phyloP scores from a whole-genome alignment of 2,797 vertebrate species.

The Acipenser ruthenus region DNA sequence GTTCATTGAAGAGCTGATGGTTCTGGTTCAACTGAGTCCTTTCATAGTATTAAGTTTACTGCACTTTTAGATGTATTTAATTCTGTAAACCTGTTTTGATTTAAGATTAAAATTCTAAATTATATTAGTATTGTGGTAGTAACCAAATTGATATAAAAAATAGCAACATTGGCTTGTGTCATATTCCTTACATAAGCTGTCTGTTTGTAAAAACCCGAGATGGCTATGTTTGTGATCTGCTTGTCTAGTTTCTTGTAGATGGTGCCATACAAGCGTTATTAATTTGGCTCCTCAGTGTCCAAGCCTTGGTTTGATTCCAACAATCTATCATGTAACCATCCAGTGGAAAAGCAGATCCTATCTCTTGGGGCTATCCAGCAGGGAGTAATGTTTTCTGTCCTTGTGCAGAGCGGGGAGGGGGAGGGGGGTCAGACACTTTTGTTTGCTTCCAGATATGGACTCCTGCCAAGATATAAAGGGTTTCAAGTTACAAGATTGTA shows the following conservation, averaged over 20 bases:
- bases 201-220: constrained; percentile 17
- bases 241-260: constrained; percentile 3
- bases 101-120: too few relatives aligned
- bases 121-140: too few relatives aligned
- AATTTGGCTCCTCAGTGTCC: constrained; percentile 9
- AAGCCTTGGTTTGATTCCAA: constrained; percentile 3
- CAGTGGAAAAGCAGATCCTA: constrained; percentile 7
- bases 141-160: too few relatives aligned
- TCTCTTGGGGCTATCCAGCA: background rate
- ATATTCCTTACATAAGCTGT: constrained; percentile 29
- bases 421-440: constrained; percentile 20
- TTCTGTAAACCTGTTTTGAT: too few relatives aligned
- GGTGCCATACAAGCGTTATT: background rate
- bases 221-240: background rate
- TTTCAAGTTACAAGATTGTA: constrained; percentile 28
- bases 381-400: constrained; percentile 6
- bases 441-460: constrained; percentile 32
- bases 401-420: constrained; percentile 9
- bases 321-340: background rate
- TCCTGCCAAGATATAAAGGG: constrained; percentile 28
- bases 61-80: too few relatives aligned
- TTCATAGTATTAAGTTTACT: too few relatives aligned
- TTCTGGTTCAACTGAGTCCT: too few relatives aligned
- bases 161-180: constrained; percentile 24
- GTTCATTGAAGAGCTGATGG: too few relatives aligned